Evolutionary conservation across 1,140 invertebrate genomes (phyloP).

Genomic region (Homarus americanus): DNA sequence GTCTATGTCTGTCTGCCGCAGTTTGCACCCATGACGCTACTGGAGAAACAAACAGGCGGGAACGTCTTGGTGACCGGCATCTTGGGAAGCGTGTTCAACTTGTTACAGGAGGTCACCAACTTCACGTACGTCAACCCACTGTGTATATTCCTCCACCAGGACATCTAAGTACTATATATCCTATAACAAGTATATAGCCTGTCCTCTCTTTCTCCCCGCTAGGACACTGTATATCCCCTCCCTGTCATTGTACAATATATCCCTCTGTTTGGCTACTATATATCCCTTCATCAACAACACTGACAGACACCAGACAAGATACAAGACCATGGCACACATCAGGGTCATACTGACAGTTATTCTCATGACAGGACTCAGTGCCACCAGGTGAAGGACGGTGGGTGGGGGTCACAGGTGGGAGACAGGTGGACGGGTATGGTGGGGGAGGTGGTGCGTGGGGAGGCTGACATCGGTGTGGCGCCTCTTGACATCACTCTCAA

Average conservation of each 20-base stretch:
- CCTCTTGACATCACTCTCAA: conserved; percentile 31
- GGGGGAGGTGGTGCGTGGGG: conserved; percentile 16
- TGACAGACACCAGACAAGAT: too few species aligned
- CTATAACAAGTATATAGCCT: too few species aligned
- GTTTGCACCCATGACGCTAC: conserved; percentile 8
- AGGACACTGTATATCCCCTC: too few species aligned
- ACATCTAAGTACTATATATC: too few species aligned
- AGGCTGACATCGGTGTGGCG: conserved; percentile 22
- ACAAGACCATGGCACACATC: too few species aligned
- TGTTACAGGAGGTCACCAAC: conserved; percentile 38
- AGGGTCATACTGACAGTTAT: not conserved
- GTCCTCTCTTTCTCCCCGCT: too few species aligned
- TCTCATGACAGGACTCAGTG: not conserved
- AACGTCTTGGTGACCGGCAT: conserved; percentile 7
- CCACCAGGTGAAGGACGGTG: not conserved
- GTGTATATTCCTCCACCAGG: too few species aligned
- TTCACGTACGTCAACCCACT: conserved; percentile 22
- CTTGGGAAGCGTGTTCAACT: conserved; percentile 5
- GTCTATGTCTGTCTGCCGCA: not conserved
- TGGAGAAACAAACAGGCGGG: not conserved
- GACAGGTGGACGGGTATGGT: conserved; percentile 31
- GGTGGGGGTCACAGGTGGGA: conserved; percentile 5
- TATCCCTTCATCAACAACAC: too few species aligned
- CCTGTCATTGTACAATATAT: too few species aligned
- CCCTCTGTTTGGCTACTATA: too few species aligned